A percentile compares a stretch with the other conserved stretches of the same genome.
These are phyloP conservation scores for Ispidina lecontei DNA, from an alignment of 2,797 vertebrate genomes.

Conservation along the genomic window DNA sequence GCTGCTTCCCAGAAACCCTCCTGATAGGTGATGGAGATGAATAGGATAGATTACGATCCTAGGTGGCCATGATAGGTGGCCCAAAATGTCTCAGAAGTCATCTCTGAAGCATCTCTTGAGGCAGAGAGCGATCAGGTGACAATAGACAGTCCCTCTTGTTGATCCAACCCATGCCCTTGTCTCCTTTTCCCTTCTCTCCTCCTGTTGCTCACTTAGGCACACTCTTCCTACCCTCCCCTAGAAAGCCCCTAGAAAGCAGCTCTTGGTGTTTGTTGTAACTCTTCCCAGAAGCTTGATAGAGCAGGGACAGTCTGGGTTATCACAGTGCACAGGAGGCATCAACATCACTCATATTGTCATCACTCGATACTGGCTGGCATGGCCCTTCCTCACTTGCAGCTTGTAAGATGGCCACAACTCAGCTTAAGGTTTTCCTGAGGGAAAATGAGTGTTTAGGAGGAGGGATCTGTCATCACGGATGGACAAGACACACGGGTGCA, in stretches of 20 bases:
- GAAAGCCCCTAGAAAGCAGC: background rate
- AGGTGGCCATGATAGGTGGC: background rate
- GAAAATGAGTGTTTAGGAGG: background rate
- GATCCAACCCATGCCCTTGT: background rate
- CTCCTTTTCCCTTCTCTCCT: background rate
- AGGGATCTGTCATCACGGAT: background rate
- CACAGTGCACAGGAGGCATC: background rate
- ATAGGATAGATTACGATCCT: background rate
- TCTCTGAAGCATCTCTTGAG: background rate
- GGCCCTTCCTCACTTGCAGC: background rate
- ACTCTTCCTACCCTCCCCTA: background rate
- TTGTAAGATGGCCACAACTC: background rate
- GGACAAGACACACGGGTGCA: background rate
- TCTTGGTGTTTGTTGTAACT: background rate
- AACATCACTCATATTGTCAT: background rate
- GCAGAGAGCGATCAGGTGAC: background rate
- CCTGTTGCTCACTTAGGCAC: background rate
- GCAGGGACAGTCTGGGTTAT: background rate
- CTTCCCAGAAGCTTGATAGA: background rate
- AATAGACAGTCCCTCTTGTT: background rate
- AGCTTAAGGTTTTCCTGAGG: background rate
- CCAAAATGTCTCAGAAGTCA: background rate
- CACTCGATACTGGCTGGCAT: background rate
- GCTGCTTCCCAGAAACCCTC: background rate
- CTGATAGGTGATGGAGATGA: background rate